Evolutionary conservation across 2,113 vertebrate genomes (phyloP), one percentile per base, ranked within the genome.

Genomic region (Psilopsiagon aurifrons): DNA sequence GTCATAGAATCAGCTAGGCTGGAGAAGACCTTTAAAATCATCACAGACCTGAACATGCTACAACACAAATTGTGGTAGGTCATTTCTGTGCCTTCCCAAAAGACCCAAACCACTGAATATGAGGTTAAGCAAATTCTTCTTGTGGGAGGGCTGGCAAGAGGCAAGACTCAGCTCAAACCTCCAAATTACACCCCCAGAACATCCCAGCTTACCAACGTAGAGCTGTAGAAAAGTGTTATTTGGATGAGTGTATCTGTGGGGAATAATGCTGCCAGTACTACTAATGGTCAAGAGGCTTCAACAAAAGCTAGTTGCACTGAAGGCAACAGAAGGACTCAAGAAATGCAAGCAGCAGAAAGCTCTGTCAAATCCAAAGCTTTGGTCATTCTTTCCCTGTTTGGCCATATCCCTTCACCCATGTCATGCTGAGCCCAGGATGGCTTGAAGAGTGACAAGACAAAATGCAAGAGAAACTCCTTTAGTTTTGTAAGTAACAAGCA

Each of bases 141-240:
- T 28, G 17, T 22, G 49, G 8, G 2, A 55, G 31, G 46, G 10
- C 31, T 84, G 83, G 55, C 19, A 90, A 83, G 25, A 59, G 41
- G 60, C n/a, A 63, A 28, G 60, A 68, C 43, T 33, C 8, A 41
- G 46, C 39, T 79, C 29, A 46, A 78, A 46, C 10, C 51, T 67
- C 78, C 0, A 0, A 84, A 37, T 0, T 2, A n/a, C 37, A 29
- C 3, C 17, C 19, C 22, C 6, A 2, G 28, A 3, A 12, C 3
- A 5, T 35, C 62, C 37, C 68, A 91, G 59, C 37, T 51, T 62
- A 54, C 51, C 73, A 74, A 33, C 29, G 66, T 43, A 51, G 63
- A 54, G 41, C 71, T 8, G 2, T 51, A 62, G 33, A 81, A 12
- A 41, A 35, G 25, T 0, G n/a, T 33, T 51, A 46, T 66, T 74